phyloP scores from a whole-genome alignment of 2,888 invertebrate genomes.

The Ernsta delagoae region DNA sequence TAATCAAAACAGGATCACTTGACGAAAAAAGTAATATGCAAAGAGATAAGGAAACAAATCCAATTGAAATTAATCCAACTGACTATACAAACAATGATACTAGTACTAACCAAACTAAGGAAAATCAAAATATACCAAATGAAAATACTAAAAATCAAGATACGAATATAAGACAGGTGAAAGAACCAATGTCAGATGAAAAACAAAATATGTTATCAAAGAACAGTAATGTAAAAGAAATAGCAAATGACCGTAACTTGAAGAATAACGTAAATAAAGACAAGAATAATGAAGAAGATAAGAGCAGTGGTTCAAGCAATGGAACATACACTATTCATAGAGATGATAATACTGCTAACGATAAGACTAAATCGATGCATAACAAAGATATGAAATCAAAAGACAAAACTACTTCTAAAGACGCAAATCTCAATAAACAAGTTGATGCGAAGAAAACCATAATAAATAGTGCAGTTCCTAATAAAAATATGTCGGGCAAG shows the following conservation, averaged over 20 bases:
- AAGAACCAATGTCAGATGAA: not conserved
- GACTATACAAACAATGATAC: too few species aligned
- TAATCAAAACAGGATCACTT: slow-evolving; percentile 18
- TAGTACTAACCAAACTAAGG: not conserved
- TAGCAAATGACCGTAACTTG: not conserved
- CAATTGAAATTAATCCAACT: too few species aligned
- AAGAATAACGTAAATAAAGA: not conserved
- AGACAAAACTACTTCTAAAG: not conserved
- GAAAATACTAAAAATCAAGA: not conserved
- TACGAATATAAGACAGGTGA: not conserved
- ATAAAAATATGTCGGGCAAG: not conserved
- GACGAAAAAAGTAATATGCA: not conserved
- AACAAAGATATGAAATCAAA: slow-evolving; percentile 7
- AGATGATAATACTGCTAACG: slow-evolving; percentile 9
- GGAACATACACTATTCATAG: slow-evolving; percentile 30
- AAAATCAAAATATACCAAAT: not conserved
- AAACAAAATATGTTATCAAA: not conserved
- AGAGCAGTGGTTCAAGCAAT: slow-evolving; percentile 29
- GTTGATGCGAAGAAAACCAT: slow-evolving; percentile 19
- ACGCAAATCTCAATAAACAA: not conserved
- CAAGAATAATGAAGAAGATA: not conserved
- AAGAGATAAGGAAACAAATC: slow-evolving; percentile 1
- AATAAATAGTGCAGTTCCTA: not conserved
- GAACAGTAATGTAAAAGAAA: not conserved
- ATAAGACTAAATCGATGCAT: not conserved